Conservation (phyloP, 2,888 invertebrate genomes). For the Hanleya hanleyi region DNA sequence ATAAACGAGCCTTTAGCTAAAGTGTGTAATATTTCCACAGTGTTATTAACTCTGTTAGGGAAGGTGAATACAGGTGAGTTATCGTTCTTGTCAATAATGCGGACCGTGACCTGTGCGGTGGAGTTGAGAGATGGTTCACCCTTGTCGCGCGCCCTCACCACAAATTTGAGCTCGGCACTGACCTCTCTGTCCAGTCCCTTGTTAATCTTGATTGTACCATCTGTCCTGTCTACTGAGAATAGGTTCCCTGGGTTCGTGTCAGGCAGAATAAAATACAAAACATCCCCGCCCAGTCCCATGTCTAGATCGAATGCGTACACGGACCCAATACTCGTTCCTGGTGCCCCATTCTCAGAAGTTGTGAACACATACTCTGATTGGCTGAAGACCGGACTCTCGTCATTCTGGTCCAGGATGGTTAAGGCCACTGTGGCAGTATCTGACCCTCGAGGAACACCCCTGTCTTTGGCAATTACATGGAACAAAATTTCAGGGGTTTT, state of each 20-base stretch:
- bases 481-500: slow-evolving; percentile 44
- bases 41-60: slow-evolving; percentile 53
- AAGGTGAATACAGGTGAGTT: slow-evolving; percentile 58
- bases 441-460: slow-evolving; percentile 45
- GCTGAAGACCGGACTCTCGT: slow-evolving; percentile 54
- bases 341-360: slow-evolving; percentile 49
- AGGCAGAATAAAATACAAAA: slow-evolving; percentile 2
- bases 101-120: slow-evolving; percentile 42
- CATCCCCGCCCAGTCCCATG: slow-evolving; percentile 27
- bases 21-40: slow-evolving; percentile 44
- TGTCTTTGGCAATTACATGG: slow-evolving; percentile 53
- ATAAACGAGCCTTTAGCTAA: slow-evolving; percentile 49
- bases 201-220: slow-evolving; percentile 51
- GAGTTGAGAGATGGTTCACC: background rate
- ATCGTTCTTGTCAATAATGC: slow-evolving; percentile 65
- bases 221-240: slow-evolving; percentile 22
- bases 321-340: slow-evolving; percentile 42
- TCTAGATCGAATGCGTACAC: slow-evolving; percentile 54
- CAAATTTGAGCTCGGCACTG: background rate
- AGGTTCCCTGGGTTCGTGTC: background rate
- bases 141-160: background rate
- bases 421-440: slow-evolving; percentile 49
- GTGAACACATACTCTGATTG: slow-evolving; percentile 46
- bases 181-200: slow-evolving; percentile 54
- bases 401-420: slow-evolving; percentile 54